Base-by-base conservation (phyloP, 2,888 invertebrate species). In the Mythimna pallens region DNA sequence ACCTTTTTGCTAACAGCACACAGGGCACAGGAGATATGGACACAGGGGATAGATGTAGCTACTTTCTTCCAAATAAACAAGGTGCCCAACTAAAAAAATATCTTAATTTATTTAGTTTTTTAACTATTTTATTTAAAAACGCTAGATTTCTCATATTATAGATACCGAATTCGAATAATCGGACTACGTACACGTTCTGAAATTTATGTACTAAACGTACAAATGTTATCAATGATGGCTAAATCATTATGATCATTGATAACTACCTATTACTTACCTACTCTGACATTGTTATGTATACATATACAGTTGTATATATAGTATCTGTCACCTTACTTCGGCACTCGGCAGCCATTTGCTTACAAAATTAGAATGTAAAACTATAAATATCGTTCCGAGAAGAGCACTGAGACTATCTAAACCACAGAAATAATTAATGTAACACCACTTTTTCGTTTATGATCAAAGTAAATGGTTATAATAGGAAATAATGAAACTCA, bases 321-420 rank as follows among this genome's bases (percentile, higher is more conserved):
- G 83, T 83, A 83, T 88, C 81, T 90, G 81, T 76, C 94, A 94
- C 92, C 93, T 91, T 91, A 92, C 92, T 93, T 92, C 92, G 92
- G 92, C 91, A 92, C 90, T 94, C 93, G 96, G 96, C 96, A 96
- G 96, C 96, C 96, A 96, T 96, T 96, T 96, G 96, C 96, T 94
- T 93, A 94, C 92, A 94, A 94, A 95, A 93, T 95, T 95, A 95
- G 94, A 94, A 93, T 93, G 93, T 92, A 90, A 90, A 90, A 92
- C 92, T 94, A 94, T 90, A 92, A 93, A 93, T 94, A 93, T 88
- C 88, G 84, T 87, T 86, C 78, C 73, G 79, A 76, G 79, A 65
- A 78, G 80, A 82, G 85, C 78, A 83, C 77, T 66, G 59, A 74
- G n/a, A 64, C 58, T 57, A 59, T 73, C 67, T 34, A 74, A 65